Percentiles rank a stretch among this genome's conserved stretches.
Conservation (phyloP, 2,797 vertebrate genomes). For the Halcyon badia region DNA sequence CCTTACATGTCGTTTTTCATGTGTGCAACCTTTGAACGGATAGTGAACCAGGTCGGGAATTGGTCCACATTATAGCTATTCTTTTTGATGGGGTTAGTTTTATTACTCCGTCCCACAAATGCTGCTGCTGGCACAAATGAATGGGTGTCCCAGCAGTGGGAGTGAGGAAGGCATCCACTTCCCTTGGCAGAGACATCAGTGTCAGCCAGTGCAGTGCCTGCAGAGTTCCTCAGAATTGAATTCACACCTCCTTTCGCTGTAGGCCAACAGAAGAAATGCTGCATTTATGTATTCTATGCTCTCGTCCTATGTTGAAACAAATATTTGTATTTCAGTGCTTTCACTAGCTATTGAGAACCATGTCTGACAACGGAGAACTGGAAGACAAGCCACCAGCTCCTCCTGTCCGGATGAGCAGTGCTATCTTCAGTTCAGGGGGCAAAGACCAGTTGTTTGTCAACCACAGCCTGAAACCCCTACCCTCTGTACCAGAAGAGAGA, state of each 20-base stretch:
- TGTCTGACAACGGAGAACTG: slow-evolving; percentile 96
- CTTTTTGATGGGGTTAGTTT: neutral
- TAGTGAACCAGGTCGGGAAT: neutral
- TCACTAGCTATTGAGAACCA: slow-evolving; percentile 78
- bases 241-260: neutral
- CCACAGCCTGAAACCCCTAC: slow-evolving; percentile 95
- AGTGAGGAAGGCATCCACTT: neutral
- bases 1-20: fast-evolving
- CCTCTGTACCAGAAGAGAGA: slow-evolving; percentile 95
- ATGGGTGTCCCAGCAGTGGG: neutral
- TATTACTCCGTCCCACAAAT: neutral
- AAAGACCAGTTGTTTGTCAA: slow-evolving; percentile 91
- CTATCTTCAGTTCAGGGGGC: slow-evolving; percentile 88
- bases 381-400: slow-evolving; percentile 98
- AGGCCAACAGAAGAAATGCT: neutral
- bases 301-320: neutral
- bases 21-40: fast-evolving
- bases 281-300: fast-evolving
- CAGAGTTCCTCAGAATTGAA: neutral
- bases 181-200: neutral
- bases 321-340: slow-evolving; percentile 57
- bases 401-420: slow-evolving; percentile 94
- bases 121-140: neutral
- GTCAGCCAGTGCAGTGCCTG: neutral
- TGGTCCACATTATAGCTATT: neutral